Evolutionary conservation across 2,113 vertebrate genomes (phyloP).

Genomic region (human): GRCh38 chr2:123680501-123681000

Average conservation of each 20-base stretch:
- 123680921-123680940: background rate
- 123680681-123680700: background rate
- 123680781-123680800: background rate
- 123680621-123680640: background rate
- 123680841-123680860: background rate
- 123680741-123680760: slow-evolving; percentile 18
- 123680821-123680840: slow-evolving; percentile 11
- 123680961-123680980: background rate
- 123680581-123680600: background rate
- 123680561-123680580: background rate
- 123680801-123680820: slow-evolving; percentile 9
- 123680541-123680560: fast-evolving
- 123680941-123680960: background rate
- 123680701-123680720: background rate
- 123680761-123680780: background rate
- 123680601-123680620: background rate
- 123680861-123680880: background rate
- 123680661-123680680: background rate
- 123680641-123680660: background rate
- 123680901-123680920: background rate
- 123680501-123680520: background rate
- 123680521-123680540: no score
- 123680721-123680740: slow-evolving; percentile 53
- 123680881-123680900: background rate
- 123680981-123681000: background rate